Evolutionary conservation across 53 echinoderm and acorn worm genomes (phyloP).

Genomic region (Antedon mediterranea): DNA sequence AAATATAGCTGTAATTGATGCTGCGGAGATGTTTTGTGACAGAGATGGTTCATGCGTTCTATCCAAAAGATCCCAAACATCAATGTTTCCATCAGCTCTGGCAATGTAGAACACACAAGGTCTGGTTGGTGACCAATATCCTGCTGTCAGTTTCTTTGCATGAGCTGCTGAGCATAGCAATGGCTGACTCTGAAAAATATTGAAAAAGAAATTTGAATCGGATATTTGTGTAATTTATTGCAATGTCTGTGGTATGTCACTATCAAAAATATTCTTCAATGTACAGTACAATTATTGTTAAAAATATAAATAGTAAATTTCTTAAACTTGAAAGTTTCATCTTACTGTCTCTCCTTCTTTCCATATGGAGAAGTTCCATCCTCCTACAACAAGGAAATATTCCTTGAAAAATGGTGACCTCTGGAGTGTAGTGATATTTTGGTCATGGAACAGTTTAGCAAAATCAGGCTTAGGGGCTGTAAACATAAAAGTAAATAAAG

Average conservation of each 20-base stretch:
- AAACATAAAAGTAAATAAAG: slow-evolving; percentile 5
- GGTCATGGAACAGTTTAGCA: slow-evolving; percentile 62
- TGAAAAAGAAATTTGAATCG: not conserved
- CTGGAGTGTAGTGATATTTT: slow-evolving; percentile 62
- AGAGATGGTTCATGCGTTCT: slow-evolving; percentile 88
- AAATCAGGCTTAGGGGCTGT: slow-evolving; percentile 64
- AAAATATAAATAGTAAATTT: too few species aligned
- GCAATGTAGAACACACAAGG: slow-evolving; percentile 86
- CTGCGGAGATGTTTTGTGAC: slow-evolving; percentile 81
- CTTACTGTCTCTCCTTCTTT: slow-evolving; percentile 79
- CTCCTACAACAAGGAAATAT: slow-evolving; percentile 60
- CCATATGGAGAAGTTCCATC: slow-evolving; percentile 95
- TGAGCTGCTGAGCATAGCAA: slow-evolving; percentile 52
- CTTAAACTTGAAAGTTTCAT: too few species aligned
- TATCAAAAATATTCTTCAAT: too few species aligned
- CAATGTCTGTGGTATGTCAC: too few species aligned
- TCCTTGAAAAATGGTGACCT: slow-evolving; percentile 96
- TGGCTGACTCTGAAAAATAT: slow-evolving; percentile 33
- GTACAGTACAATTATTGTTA: too few species aligned
- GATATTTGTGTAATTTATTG: too few species aligned
- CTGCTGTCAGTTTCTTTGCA: slow-evolving; percentile 65
- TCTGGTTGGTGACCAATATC: slow-evolving; percentile 78
- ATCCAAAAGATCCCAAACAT: slow-evolving; percentile 92
- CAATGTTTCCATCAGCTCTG: slow-evolving; percentile 80
- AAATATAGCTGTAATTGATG: slow-evolving; percentile 68